Conservation (phyloP, 2,888 invertebrate genomes). For the Opisthograptis luteolata region DNA sequence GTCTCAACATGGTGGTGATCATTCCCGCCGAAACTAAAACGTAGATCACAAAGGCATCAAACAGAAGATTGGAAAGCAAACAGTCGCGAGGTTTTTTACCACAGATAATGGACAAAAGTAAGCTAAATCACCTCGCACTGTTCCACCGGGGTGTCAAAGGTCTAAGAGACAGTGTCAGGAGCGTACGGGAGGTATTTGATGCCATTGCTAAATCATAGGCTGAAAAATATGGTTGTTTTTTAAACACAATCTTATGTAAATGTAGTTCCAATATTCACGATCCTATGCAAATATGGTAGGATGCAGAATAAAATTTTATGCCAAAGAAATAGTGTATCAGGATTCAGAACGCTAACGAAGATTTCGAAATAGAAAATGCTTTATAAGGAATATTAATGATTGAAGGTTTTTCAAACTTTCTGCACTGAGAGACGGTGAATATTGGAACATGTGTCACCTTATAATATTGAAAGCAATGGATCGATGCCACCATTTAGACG, state of each 20-base stretch:
- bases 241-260: conserved; percentile 34
- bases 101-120: conserved; percentile 31
- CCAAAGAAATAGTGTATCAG: too few species aligned
- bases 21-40: conserved; percentile 58
- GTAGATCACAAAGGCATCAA: conserved; percentile 67
- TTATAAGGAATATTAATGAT: not conserved
- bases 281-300: conserved; percentile 29
- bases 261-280: conserved; percentile 66
- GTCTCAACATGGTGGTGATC: conserved; percentile 62
- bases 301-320: too few species aligned
- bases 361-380: not conserved
- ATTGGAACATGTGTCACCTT: conserved; percentile 67
- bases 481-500: conserved; percentile 59
- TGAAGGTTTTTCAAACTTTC: not conserved
- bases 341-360: too few species aligned
- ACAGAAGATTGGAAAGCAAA: conserved; percentile 72
- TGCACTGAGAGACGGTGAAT: conserved; percentile 59
- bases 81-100: conserved; percentile 74
- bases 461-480: conserved; percentile 67
- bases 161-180: conserved; percentile 79
- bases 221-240: conserved; percentile 25
- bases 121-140: conserved; percentile 73
- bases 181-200: conserved; percentile 72
- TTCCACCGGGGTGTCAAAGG: conserved; percentile 79
- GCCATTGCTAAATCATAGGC: conserved; percentile 34